These are phyloP conservation scores for Pseudomyrmex dendroicus DNA, from an alignment of 1,140 invertebrate species.

Conservation along the genomic window DNA sequence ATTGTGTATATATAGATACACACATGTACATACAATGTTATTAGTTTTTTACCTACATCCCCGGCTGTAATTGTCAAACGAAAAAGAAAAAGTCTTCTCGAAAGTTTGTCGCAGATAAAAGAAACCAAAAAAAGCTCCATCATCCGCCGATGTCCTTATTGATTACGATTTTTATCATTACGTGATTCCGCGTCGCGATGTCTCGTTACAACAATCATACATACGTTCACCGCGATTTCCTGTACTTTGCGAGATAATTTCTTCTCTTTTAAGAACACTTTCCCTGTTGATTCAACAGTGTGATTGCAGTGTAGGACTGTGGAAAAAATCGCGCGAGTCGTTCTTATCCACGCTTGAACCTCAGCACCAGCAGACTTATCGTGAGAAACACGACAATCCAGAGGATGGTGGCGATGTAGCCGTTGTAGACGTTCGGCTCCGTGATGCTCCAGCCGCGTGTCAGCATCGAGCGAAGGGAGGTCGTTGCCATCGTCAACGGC, in stretches of 20 bases:
- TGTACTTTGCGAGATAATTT: neutral
- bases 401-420: slow-evolving; percentile 93
- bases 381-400: slow-evolving; percentile 96
- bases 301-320: neutral
- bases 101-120: neutral
- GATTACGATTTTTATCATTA: neutral
- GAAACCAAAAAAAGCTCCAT: neutral
- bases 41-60: neutral
- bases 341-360: slow-evolving; percentile 90
- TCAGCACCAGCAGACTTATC: slow-evolving; percentile 92
- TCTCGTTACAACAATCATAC: neutral
- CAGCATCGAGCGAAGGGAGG: slow-evolving; percentile 94
- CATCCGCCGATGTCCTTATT: neutral
- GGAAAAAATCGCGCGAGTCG: neutral
- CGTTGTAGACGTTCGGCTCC: slow-evolving; percentile 94
- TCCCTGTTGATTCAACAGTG: slow-evolving; percentile 14
- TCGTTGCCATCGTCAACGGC: slow-evolving; percentile 96
- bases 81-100: neutral
- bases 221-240: neutral
- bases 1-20: too few species aligned
- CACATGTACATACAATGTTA: neutral
- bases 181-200: neutral
- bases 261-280: neutral
- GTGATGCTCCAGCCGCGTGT: slow-evolving; percentile 95
- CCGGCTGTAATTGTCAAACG: neutral